phyloP scores from a whole-genome alignment of 2,113 vertebrate species.

The Pollachius pollachius region DNA sequence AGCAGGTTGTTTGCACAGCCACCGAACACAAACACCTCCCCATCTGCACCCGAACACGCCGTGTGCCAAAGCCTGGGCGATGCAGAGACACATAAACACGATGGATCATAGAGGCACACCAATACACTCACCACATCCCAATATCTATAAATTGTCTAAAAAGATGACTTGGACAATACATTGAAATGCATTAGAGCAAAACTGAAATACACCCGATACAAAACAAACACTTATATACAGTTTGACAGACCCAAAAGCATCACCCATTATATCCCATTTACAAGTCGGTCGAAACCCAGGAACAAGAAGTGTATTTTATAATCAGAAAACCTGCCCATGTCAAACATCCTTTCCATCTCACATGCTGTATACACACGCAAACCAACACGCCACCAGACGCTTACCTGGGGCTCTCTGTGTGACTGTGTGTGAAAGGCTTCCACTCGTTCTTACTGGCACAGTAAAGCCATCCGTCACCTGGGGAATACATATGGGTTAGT shows the following conservation, averaged over 20 bases:
- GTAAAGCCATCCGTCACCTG: constrained; percentile 95
- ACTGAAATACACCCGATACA: too few relatives aligned
- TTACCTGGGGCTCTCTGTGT: constrained; percentile 88
- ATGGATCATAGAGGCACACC: not conserved
- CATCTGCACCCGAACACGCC: constrained; percentile 87
- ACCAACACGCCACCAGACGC: not conserved
- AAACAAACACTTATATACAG: too few relatives aligned
- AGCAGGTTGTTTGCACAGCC: constrained; percentile 97
- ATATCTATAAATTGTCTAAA: too few relatives aligned
- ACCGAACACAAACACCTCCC: constrained; percentile 94
- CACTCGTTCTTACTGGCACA: constrained; percentile 90
- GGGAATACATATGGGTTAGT: constrained; percentile 7
- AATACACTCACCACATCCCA: too few relatives aligned
- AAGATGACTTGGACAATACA: too few relatives aligned
- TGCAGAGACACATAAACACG: not conserved
- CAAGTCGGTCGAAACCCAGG: too few relatives aligned
- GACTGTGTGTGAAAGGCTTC: constrained; percentile 86
- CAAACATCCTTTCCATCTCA: not conserved
- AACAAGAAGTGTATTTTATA: too few relatives aligned
- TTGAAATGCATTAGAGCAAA: too few relatives aligned
- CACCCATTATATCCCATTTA: too few relatives aligned
- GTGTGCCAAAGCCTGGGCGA: constrained; percentile 90
- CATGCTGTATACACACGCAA: not conserved
- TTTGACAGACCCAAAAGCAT: too few relatives aligned
- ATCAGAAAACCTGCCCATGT: too few relatives aligned